Evolutionary conservation across 2,888 invertebrate genomes (phyloP), one percentile per base, ranked within the genome.

Genomic region (Encarsia formosa): DNA sequence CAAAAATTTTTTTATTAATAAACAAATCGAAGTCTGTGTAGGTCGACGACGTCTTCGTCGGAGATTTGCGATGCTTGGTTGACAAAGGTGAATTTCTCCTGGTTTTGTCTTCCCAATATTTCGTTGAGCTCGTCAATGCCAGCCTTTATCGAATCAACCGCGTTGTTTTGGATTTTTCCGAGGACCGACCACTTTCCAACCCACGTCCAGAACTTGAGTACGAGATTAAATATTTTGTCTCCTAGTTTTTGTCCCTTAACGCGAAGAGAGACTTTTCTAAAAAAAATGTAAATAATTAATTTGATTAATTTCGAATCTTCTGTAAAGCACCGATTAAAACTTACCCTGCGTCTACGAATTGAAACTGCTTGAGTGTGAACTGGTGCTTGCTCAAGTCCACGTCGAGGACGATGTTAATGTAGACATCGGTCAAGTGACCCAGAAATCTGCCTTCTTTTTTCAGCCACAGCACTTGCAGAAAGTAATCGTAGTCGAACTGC

Each of bases 401-500:
- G 1, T 49, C 46, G 0, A 61, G 1, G 2, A 52, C 26, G 1
- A 61, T n/a, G 6, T 52, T 52, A 2, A 64, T 18, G 2, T 58
- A 35, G 5, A 61, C 20, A 2, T 63, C 5, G 1, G 41, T 16
- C 5, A 65, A 47, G 13, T 49, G 54, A 8, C 58, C 64, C 15
- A 59, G 35, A 6, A 64, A 15, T 0, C 61, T 52, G 4, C 69
- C 69, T 1, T 23, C 38, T 19, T 64, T 60, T 2, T 15, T 23
- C 5, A 56, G 43, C 2, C 66, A 4, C 15, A 63, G 20, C 15
- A 60, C 56, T 29, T 49, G 54, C 2, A 65, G 26, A 5, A 41
- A 5, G 49, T 69, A 69, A 4, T 54, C 20, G 41, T 64, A 65
- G 24, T 52, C 61, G 11, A 61, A 39, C 69, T 70, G 16, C 13